Evolutionary conservation across 1,140 invertebrate genomes (phyloP).

Genomic region (Drosophila tsacasi): DNA sequence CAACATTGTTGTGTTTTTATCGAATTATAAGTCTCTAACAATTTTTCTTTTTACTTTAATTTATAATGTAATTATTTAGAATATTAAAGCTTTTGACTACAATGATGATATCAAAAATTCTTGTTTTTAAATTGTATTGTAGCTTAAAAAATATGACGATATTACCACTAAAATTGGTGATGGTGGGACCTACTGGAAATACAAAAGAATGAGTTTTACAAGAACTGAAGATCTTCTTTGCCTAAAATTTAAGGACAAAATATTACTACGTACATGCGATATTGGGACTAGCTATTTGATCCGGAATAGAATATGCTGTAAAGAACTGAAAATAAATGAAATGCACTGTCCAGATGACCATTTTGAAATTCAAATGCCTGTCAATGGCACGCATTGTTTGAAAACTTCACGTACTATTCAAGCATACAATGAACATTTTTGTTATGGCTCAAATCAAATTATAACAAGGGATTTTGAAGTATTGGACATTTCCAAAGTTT

Average conservation of each 20-base stretch:
- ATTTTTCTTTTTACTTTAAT: background rate
- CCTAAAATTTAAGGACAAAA: conserved; percentile 18
- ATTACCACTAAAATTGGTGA: conserved; percentile 3
- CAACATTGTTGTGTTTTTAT: too few species aligned
- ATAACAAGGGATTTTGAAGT: conserved; percentile 28
- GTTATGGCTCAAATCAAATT: conserved; percentile 64
- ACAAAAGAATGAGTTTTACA: conserved; percentile 33
- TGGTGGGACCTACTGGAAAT: conserved; percentile 43
- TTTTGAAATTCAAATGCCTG: conserved; percentile 39
- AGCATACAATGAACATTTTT: conserved; percentile 61
- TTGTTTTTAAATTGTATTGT: background rate
- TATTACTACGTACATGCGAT: conserved; percentile 51
- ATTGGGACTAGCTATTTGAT: conserved; percentile 36
- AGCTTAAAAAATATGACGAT: conserved; percentile 3
- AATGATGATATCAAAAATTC: background rate
- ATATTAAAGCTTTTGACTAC: background rate
- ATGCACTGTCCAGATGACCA: conserved; percentile 56
- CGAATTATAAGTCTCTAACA: background rate
- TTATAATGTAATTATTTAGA: background rate
- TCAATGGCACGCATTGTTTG: conserved; percentile 32
- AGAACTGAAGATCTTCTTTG: conserved; percentile 46
- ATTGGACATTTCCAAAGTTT: conserved; percentile 8
- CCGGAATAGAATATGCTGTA: conserved; percentile 35
- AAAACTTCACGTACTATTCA: conserved; percentile 45
- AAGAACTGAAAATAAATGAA: conserved; percentile 4